Percentiles rank a stretch among this genome's conserved stretches.
Evolutionary conservation across 2,113 vertebrate species (phyloP).

Genomic region (Echinops telfairi): DNA sequence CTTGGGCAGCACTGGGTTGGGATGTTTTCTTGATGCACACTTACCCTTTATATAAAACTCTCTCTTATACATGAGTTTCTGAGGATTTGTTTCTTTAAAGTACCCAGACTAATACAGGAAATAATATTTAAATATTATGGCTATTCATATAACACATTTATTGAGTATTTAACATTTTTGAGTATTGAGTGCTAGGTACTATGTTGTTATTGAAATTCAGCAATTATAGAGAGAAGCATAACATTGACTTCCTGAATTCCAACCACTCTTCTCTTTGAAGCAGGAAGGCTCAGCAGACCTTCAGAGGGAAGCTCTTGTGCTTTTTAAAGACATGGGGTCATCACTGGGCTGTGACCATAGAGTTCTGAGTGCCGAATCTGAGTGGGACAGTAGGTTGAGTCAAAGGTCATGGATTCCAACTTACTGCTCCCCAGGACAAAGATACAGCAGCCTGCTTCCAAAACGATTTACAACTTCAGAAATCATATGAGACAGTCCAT

Average conservation of each 20-base stretch:
- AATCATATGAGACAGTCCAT: too few species aligned
- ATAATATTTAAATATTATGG: conserved; percentile 59
- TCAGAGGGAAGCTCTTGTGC: not conserved
- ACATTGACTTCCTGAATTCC: conserved; percentile 41
- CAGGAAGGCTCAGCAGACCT: not conserved
- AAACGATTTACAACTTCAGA: too few species aligned
- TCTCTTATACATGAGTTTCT: too few species aligned
- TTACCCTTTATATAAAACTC: too few species aligned
- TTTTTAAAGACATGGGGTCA: conserved; percentile 36
- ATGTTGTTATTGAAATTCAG: conserved; percentile 19
- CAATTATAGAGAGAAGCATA: not conserved
- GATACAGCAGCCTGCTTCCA: too few species aligned
- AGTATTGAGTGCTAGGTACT: not conserved
- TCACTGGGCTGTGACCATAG: not conserved
- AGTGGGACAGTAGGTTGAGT: too few species aligned
- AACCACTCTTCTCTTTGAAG: conserved; percentile 11
- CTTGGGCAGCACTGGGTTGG: too few species aligned
- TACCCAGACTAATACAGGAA: not conserved
- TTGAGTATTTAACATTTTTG: conserved; percentile 46
- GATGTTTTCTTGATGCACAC: too few species aligned
- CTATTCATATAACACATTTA: conserved; percentile 61
- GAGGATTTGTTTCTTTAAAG: too few species aligned
- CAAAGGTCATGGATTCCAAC: too few species aligned
- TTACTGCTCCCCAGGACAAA: too few species aligned
- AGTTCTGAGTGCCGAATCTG: conserved; percentile 9